A percentile compares a stretch with the other conserved stretches of the same genome.
These are phyloP conservation scores for Petromus typicus DNA, from an alignment of 2,113 vertebrate species.

Conservation along the genomic window DNA sequence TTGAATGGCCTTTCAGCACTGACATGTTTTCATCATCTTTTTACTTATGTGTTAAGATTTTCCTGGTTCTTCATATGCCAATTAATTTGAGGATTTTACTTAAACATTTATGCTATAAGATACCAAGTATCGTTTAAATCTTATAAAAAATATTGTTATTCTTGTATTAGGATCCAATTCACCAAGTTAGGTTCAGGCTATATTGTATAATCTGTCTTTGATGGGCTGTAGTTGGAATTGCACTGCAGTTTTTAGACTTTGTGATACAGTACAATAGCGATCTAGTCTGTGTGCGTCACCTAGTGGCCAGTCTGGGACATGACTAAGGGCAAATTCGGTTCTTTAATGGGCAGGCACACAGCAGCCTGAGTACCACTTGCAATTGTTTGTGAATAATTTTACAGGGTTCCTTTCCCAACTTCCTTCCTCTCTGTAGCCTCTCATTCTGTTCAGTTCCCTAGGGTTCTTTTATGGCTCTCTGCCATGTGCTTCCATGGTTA, in stretches of 20 bases:
- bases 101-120: not conserved
- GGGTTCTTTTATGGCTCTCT: not conserved
- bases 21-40: not conserved
- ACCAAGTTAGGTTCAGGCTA: not conserved
- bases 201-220: not conserved
- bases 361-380: not conserved
- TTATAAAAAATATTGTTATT: not conserved
- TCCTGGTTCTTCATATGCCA: constrained; percentile 8
- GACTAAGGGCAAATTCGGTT: not conserved
- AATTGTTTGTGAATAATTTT: not conserved
- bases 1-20: not conserved
- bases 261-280: not conserved
- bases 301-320: not conserved
- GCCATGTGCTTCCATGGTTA: not conserved
- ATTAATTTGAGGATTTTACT: constrained; percentile 10
- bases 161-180: not conserved
- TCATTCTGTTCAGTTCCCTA: not conserved
- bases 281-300: not conserved
- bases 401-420: not conserved
- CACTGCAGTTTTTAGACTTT: constrained; percentile 13
- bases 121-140: constrained; percentile 27
- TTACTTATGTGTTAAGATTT: not conserved
- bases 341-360: not conserved
- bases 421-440: not conserved
- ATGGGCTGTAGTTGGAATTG: not conserved